phyloP scores from a whole-genome alignment of 2,113 vertebrate genomes.

The Alligator sinensis region DNA sequence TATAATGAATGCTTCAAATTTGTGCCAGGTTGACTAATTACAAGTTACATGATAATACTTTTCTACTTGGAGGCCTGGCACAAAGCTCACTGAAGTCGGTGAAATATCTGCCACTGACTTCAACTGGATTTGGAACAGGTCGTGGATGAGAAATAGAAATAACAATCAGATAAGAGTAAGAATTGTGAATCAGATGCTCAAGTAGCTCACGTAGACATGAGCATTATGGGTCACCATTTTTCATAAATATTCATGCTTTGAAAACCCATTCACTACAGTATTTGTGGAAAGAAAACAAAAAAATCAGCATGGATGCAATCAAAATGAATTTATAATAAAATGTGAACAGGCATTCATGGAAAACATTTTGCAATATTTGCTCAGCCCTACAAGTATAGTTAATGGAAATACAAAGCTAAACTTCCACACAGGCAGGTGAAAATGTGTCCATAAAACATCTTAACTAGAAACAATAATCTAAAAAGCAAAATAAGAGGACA shows the following conservation, averaged over 20 bases:
- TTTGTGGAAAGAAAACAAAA: background rate
- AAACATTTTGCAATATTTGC: constrained; percentile 4
- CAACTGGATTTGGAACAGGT: background rate
- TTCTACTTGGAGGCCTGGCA: constrained; percentile 12
- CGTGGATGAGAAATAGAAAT: background rate
- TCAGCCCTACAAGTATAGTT: background rate
- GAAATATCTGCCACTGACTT: background rate
- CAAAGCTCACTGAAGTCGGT: constrained; percentile 10
- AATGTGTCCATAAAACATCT: background rate
- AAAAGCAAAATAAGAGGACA: constrained; percentile 6
- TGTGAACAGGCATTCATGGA: background rate
- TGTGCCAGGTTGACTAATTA: background rate
- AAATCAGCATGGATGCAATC: background rate
- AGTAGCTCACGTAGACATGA: background rate
- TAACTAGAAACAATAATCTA: constrained; percentile 23
- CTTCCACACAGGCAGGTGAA: background rate
- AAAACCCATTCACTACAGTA: background rate
- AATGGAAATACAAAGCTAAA: constrained; percentile 26
- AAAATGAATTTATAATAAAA: background rate
- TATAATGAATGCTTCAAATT: background rate
- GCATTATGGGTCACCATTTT: background rate
- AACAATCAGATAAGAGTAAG: background rate
- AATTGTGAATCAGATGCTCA: background rate
- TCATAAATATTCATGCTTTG: background rate
- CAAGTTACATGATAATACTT: background rate